Base-by-base conservation (phyloP, 2,797 vertebrate genomes). In the Notoglanidium macrostoma region DNA sequence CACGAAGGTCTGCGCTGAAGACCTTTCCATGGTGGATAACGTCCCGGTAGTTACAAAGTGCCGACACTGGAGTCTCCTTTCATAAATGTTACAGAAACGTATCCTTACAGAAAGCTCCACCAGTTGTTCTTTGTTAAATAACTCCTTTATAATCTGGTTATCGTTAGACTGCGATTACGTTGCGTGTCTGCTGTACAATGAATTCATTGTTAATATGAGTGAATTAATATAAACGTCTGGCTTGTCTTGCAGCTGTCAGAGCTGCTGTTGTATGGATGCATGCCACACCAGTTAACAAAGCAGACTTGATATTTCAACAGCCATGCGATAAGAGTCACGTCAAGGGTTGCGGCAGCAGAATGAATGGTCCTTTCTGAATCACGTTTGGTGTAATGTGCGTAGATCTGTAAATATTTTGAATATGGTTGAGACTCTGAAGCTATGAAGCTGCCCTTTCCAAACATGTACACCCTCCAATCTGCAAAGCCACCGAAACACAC, bases 401-500 rank as follows among this genome's bases (percentile, higher is more conserved):
- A 15, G 12, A 46, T 63, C 12, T 63, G 59, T 65, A 5, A 59
- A 57, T 12, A 11, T 79, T 57, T 79, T 9, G 2, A 79, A 79
- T 79, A 55, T 26, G 8, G 51, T 26, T 44, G 21, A 57, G 29
- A 23, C 29, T 3, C 79, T 76, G 9, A 17, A 40, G 40, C 72
- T 67, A 46, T 12, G 10, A 35, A 72, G 63, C 54, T 59, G 35
- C 82, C n/a, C 32, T 82, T 85, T 85, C 82, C 49, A 70, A 85
- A 44, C 68, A 59, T 59, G 55, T 19, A 32, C 54, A 68, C 9
- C 76, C 68, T 59, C 61, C 77, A 88, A 85, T 81, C 46, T 55
- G 15, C 83, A 74, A 84, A 88, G 83, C 87, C 83, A 63, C 83
- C 44, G 23, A 88, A 74, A 63, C 77, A 76, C 46, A 85, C 68